Percentiles rank a stretch among this genome's conserved stretches.
phyloP scores from a whole-genome alignment of 2,888 invertebrate species.

The Conchocele bisecta region DNA sequence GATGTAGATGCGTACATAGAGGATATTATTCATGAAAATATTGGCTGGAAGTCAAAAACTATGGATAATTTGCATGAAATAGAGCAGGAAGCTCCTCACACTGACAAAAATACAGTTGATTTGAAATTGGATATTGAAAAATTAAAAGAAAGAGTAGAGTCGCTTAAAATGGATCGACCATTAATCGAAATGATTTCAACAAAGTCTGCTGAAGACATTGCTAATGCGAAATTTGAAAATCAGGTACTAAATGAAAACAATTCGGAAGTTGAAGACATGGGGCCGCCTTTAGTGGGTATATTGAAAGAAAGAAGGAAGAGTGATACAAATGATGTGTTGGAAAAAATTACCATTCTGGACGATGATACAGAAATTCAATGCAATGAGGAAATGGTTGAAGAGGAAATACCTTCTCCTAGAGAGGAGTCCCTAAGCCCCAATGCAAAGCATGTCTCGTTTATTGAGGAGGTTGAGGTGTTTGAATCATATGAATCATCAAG shows the following conservation, averaged over 20 bases:
- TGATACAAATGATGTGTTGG: no score
- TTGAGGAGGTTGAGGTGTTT: slow-evolving; percentile 63
- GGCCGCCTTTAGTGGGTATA: slow-evolving; percentile 39
- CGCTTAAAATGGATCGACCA: slow-evolving; percentile 14
- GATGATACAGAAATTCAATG: no score
- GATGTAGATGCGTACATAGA: slow-evolving; percentile 1
- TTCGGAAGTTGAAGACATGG: slow-evolving; percentile 23
- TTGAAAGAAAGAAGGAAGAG: slow-evolving; percentile 49
- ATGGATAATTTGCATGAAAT: slow-evolving; percentile 48
- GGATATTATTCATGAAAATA: slow-evolving; percentile 11
- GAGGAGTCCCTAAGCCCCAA: no score
- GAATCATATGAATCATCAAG: slow-evolving; percentile 54
- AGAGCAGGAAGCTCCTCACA: slow-evolving; percentile 21
- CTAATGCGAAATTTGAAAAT: neutral
- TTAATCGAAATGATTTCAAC: no score
- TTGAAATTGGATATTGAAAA: slow-evolving; percentile 35
- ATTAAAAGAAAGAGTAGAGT: slow-evolving; percentile 30
- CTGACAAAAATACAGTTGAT: slow-evolving; percentile 14
- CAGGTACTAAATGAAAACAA: neutral
- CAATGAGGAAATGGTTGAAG: slow-evolving; percentile 22
- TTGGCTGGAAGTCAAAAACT: no score
- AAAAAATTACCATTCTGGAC: no score
- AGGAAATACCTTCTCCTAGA: slow-evolving; percentile 2
- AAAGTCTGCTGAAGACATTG: neutral
- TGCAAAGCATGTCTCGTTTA: slow-evolving; percentile 70